These are phyloP conservation scores for Myopa testacea DNA, from an alignment of 2,888 invertebrate genomes.

Conservation along the genomic window DNA sequence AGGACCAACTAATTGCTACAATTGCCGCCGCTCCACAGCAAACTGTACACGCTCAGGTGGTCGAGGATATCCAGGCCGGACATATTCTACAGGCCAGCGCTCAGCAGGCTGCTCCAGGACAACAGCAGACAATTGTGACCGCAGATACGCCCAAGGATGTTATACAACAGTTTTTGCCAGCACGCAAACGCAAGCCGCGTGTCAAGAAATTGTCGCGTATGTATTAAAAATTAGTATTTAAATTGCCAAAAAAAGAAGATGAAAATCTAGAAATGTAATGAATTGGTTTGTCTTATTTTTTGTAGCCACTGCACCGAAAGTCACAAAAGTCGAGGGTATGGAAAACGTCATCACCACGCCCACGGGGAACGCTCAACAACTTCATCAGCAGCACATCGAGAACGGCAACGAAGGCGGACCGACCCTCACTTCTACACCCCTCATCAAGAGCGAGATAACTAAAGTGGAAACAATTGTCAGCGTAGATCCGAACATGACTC, in stretches of 20 bases:
- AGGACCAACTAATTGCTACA: conserved; percentile 68
- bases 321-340: conserved; percentile 66
- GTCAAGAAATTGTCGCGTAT: conserved; percentile 69
- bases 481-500: conserved; percentile 63
- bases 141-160: conserved; percentile 66
- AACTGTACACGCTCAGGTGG: conserved; percentile 68
- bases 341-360: conserved; percentile 65
- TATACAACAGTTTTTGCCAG: conserved; percentile 70
- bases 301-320: conserved; percentile 63
- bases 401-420: conserved; percentile 59
- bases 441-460: conserved; percentile 63
- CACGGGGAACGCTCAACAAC: conserved; percentile 54
- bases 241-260: too few relatives aligned
- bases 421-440: conserved; percentile 60
- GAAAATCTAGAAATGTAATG: background rate
- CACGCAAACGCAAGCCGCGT: conserved; percentile 71
- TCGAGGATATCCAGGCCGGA: conserved; percentile 67
- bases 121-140: conserved; percentile 63
- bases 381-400: conserved; percentile 56
- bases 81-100: conserved; percentile 65
- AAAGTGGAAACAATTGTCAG: conserved; percentile 65
- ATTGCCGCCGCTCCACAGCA: conserved; percentile 67
- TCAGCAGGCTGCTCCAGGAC: conserved; percentile 59
- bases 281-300: background rate
- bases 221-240: conserved; percentile 41